A percentile compares a stretch with the other conserved stretches of the same genome.
phyloP scores from a whole-genome alignment of 1,140 invertebrate genomes.

The Aphelenchoides avenae region DNA sequence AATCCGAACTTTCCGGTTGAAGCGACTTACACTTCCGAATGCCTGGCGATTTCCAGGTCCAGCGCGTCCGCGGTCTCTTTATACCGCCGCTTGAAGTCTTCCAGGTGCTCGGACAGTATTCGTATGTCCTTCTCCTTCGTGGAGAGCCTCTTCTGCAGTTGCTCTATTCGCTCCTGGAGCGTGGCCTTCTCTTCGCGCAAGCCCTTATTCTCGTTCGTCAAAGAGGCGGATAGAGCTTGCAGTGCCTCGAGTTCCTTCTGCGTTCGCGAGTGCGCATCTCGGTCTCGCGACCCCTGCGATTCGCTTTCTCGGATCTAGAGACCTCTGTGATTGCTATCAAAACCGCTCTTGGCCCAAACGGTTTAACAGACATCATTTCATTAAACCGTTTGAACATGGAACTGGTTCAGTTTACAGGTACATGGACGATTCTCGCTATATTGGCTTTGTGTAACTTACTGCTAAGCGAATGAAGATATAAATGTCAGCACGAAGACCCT shows the following conservation, averaged over 20 bases:
- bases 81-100: constrained; percentile 22
- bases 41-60: constrained; percentile 12
- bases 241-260: constrained; percentile 34
- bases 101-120: constrained; percentile 6
- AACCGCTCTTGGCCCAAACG: constrained; percentile 4
- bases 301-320: constrained; percentile 1
- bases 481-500: too few species aligned
- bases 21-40: constrained; percentile 23
- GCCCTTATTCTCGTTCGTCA: constrained; percentile 38
- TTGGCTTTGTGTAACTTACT: too few species aligned
- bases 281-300: neutral
- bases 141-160: constrained; percentile 31
- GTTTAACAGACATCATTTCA: neutral
- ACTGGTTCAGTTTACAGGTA: too few species aligned
- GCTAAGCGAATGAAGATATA: too few species aligned
- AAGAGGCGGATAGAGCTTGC: constrained; percentile 32
- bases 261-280: constrained; percentile 10
- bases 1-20: neutral
- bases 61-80: constrained; percentile 8
- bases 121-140: neutral
- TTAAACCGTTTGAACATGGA: too few species aligned
- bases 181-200: constrained; percentile 29
- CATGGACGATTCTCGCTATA: too few species aligned
- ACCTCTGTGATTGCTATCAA: neutral
- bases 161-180: constrained; percentile 22